Evolutionary conservation across 2,888 invertebrate species (phyloP), one percentile per base, ranked within the genome.

Genomic region (Xestobium rufovillosum): DNA sequence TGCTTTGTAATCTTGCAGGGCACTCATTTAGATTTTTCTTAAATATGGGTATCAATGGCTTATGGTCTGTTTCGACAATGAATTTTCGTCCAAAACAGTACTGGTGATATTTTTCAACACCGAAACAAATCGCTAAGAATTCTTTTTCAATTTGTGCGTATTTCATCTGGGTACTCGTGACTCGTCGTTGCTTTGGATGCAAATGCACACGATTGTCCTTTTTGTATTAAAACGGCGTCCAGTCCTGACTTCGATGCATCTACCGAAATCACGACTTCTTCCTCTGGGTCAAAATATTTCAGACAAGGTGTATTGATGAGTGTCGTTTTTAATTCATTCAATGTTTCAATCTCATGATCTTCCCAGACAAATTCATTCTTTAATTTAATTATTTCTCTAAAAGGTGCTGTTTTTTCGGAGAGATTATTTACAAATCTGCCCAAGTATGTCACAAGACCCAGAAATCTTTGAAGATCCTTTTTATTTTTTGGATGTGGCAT

Each of bases 361-460:
- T 14, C 16, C 41, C 41, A 41, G 6, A 2, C 1, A 38, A 41
- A 41, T 8, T 26, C 9, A 13, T 14, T 34, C 3, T 41, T 26
- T 17, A 8, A 6, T 36, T 36, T 39, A 4, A 33, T 25, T 27
- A 47, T 17, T 26, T 41, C 33, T 26, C 39, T 31, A 2, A 44
- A 27, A 2, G 38, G 31, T 19, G 36, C 23, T 4, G 44, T 43
- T 15, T 36, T 26, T 9, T 38, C 27, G 11, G 47, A 47, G n/a
- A 47, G 29, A 26, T 45, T 44, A n/a, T 39, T 31, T 29, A 45
- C 39, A 33, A 45, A 47, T 39, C 26, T 38, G 12, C 39, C 29
- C 31, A 53, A 36, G 47, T 54, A 54, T 12, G 49, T 55, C 3
- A 51, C 43, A 25, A 56, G 32, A 4, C 57, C 57, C 14, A 56